Conservation (phyloP, 1,140 invertebrate species). For the Achroia grisella region DNA sequence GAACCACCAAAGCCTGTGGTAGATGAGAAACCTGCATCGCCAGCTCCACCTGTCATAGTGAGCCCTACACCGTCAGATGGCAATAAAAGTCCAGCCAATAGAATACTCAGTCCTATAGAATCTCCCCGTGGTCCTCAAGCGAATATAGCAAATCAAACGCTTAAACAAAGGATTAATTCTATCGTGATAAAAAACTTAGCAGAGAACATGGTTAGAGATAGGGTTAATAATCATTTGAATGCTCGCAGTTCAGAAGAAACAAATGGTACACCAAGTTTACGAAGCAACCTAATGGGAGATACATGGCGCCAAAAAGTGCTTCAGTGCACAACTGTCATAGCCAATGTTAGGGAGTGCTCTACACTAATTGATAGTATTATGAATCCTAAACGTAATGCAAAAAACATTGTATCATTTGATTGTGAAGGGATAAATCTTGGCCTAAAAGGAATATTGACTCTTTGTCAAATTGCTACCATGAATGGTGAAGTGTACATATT, state of each 20-base stretch:
- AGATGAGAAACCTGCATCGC: constrained; percentile 49
- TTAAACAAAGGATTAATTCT: constrained; percentile 91
- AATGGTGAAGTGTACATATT: constrained; percentile 89
- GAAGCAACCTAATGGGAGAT: constrained; percentile 77
- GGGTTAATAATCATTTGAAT: constrained; percentile 72
- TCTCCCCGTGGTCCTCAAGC: constrained; percentile 64
- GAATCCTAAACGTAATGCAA: constrained; percentile 72
- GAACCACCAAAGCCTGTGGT: constrained; percentile 60
- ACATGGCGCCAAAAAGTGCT: constrained; percentile 87
- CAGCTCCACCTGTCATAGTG: constrained; percentile 40
- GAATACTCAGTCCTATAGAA: constrained; percentile 63
- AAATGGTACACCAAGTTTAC: constrained; percentile 48
- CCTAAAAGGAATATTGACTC: constrained; percentile 86
- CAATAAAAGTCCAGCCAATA: constrained; percentile 55
- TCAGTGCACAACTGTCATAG: constrained; percentile 85
- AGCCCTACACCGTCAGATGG: constrained; percentile 67
- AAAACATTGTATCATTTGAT: constrained; percentile 84
- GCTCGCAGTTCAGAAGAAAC: constrained; percentile 45
- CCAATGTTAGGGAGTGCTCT: constrained; percentile 83
- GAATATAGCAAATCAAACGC: constrained; percentile 78
- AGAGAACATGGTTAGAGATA: constrained; percentile 91
- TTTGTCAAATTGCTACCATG: constrained; percentile 89
- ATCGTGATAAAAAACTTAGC: constrained; percentile 91
- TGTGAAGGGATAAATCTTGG: constrained; percentile 95
- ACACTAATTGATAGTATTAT: constrained; percentile 87